Conservation (phyloP, 2,113 vertebrate genomes). For the Lepisosteus oculatus region DNA sequence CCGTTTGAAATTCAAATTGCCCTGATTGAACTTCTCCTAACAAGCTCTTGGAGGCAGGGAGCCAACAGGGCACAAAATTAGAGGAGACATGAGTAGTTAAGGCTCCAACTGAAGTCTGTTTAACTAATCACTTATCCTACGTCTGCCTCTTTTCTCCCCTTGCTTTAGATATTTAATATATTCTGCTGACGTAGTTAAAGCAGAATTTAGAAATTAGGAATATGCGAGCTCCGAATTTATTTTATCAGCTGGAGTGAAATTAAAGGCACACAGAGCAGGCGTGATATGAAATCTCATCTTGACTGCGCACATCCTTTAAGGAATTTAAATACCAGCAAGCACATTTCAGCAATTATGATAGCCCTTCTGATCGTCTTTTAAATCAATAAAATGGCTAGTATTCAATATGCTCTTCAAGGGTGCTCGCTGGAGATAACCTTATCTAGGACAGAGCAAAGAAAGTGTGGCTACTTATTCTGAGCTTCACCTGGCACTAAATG, state of each 20-base stretch:
- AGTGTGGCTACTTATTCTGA: no score
- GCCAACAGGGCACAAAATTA: constrained; percentile 6
- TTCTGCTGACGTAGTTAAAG: constrained; percentile 34
- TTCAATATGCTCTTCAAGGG: no score
- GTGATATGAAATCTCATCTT: no score
- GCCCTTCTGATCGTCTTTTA: no score
- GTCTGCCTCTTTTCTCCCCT: constrained; percentile 17
- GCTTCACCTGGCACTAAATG: no score
- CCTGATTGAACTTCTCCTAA: constrained; percentile 4
- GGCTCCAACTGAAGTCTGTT: not conserved
- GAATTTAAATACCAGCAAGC: no score
- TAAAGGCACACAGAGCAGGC: constrained; percentile 3
- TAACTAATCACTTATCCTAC: constrained; percentile 35
- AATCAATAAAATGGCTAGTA: no score
- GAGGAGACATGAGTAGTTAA: constrained; percentile 32
- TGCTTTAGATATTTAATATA: constrained; percentile 46
- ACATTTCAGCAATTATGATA: no score
- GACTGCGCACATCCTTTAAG: no score
- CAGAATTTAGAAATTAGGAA: constrained; percentile 41
- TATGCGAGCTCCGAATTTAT: constrained; percentile 41
- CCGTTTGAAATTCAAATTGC: constrained; percentile 19
- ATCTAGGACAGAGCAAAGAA: no score
- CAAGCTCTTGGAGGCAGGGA: not conserved
- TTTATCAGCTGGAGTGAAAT: constrained; percentile 11
- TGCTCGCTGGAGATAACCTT: no score